These are phyloP conservation scores for Anodontia alba DNA, from an alignment of 2,888 invertebrate species.

Conservation along the genomic window DNA sequence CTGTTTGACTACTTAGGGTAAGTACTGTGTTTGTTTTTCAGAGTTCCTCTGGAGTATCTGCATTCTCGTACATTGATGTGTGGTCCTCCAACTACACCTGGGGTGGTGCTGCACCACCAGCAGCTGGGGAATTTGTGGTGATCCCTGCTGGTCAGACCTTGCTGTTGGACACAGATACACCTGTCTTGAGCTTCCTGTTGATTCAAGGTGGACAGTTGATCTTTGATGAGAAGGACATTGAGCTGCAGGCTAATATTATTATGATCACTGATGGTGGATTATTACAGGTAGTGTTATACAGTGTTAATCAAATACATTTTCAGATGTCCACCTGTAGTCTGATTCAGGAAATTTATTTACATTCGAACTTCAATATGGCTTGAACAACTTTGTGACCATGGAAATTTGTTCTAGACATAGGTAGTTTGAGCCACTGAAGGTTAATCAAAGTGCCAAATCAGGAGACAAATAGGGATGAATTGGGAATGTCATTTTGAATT, in stretches of 20 bases:
- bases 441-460: too few relatives aligned
- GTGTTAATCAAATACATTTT: too few relatives aligned
- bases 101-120: slow-evolving; percentile 78
- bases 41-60: slow-evolving; percentile 51
- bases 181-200: slow-evolving; percentile 78
- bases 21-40: neutral
- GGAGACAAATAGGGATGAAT: too few relatives aligned
- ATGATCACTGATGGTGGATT: slow-evolving; percentile 81
- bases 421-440: too few relatives aligned
- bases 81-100: slow-evolving; percentile 81
- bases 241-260: slow-evolving; percentile 81
- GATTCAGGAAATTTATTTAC: too few relatives aligned
- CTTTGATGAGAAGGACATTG: too few relatives aligned
- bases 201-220: slow-evolving; percentile 82
- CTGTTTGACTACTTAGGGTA: too few relatives aligned
- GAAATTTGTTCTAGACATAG: too few relatives aligned
- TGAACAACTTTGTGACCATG: too few relatives aligned
- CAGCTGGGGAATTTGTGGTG: slow-evolving; percentile 79
- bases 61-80: slow-evolving; percentile 80
- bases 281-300: slow-evolving; percentile 75
- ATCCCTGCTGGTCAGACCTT: slow-evolving; percentile 78
- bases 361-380: too few relatives aligned
- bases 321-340: too few relatives aligned
- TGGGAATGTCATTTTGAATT: too few relatives aligned
- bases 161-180: slow-evolving; percentile 79